Evolutionary conservation across 2,797 vertebrate species (phyloP).

Genomic region (Octomys mimax): DNA sequence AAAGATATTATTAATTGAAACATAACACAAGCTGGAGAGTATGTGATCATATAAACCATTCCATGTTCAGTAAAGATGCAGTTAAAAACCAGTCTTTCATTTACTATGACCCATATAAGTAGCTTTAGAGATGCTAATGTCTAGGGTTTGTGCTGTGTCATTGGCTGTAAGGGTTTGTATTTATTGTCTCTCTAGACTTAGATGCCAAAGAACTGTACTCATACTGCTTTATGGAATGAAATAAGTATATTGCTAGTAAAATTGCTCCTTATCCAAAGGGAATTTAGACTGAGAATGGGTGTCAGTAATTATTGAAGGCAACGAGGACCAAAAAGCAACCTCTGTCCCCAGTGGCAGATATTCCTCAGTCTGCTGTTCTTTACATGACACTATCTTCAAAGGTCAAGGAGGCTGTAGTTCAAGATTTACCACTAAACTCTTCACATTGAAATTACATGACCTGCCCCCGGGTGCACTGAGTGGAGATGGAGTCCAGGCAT

Average conservation of each 20-base stretch:
- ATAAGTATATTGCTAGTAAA: background rate
- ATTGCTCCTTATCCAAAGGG: background rate
- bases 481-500: no score
- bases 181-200: background rate
- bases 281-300: background rate
- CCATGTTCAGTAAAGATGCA: background rate
- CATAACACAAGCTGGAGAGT: background rate
- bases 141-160: background rate
- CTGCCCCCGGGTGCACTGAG: no score
- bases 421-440: background rate
- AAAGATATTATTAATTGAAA: background rate
- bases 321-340: background rate
- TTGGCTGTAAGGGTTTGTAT: background rate
- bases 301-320: background rate
- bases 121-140: background rate
- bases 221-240: background rate
- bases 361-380: background rate
- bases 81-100: background rate
- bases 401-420: background rate
- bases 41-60: background rate
- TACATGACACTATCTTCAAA: background rate
- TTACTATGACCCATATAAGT: background rate
- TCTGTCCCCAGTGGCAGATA: background rate
- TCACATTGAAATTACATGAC: background rate
- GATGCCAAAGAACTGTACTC: background rate